Base-by-base conservation (phyloP, 2,797 vertebrate species). In the Hemitrygon akajei region DNA sequence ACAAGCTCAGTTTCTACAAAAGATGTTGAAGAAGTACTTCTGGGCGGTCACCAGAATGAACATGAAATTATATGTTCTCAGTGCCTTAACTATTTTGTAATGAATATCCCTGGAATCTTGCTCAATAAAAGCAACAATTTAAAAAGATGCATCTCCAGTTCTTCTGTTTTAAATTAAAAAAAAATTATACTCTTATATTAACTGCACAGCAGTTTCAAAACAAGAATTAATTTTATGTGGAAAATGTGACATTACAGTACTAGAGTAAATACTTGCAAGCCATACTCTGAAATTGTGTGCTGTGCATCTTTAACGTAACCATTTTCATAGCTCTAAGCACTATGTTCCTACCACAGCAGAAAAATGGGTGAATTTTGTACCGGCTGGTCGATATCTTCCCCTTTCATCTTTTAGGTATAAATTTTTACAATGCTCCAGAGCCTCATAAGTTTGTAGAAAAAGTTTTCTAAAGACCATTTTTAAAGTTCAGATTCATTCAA, bases 191-290 rank as follows among this genome's bases (percentile, higher is more conserved):
- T 75, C 40, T 30, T 93, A 58, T 58, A 93, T 93, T 93, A 71
- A 75, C 91, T 58, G 91, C 91, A 93, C 91, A 93, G 91, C 91
- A 93, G 91, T 76, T 75, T 75, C 71, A 93, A 92, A 92, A 73
- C 66, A 73, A 92, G 37, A 92, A 56, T 73, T 22, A 75, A 75
- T 92, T 75, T 93, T 93, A 75, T 75, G 91, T 75, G 91, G 91
- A 73, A 93, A 89, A 89, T 2, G 63, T 89, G 60, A 89, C 69
- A 93, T 76, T 93, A 93, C 91, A 93, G 71, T 27, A 92, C 66
- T 92, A 27, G 40, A 92, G 89, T 73, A 93, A 93, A 73, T 40
- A 75, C 76, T 75, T 89, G 86, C 86, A 75, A 10, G 47, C 37
- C 40, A 56, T 58, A 27, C 22, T 93, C 91, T 34, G 34, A 92